Evolutionary conservation across 2,797 vertebrate species (phyloP).

Genomic region (Vespertilio murinus): DNA sequence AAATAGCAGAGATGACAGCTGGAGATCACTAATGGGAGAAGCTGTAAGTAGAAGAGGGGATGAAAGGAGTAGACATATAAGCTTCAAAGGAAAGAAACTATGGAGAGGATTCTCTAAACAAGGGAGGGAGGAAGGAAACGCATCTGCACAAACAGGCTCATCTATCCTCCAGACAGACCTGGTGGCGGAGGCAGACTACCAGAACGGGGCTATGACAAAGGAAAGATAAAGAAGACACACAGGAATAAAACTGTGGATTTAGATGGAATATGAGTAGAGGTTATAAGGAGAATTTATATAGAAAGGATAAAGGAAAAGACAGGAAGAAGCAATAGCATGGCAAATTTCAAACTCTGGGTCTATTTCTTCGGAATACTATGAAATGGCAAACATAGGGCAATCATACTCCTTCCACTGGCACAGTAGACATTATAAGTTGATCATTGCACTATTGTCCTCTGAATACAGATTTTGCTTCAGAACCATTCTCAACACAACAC

Average conservation of each 20-base stretch:
- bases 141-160: not conserved
- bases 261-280: not conserved
- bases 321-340: not conserved
- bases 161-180: not conserved
- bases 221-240: not conserved
- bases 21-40: not conserved
- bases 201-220: not conserved
- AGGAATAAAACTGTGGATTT: not conserved
- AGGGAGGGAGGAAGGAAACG: not conserved
- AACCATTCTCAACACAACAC: not conserved
- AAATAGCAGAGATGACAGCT: not conserved
- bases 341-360: not conserved
- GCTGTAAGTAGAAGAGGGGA: not conserved
- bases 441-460: not conserved
- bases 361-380: not conserved
- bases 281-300: not conserved
- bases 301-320: not conserved
- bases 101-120: not conserved
- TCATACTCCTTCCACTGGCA: not conserved
- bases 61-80: not conserved
- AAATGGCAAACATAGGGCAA: not conserved
- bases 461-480: not conserved
- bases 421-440: not conserved
- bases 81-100: not conserved
- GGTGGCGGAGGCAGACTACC: not conserved